Conservation (phyloP, 2,888 invertebrate species). For the Poecilus cupreus region DNA sequence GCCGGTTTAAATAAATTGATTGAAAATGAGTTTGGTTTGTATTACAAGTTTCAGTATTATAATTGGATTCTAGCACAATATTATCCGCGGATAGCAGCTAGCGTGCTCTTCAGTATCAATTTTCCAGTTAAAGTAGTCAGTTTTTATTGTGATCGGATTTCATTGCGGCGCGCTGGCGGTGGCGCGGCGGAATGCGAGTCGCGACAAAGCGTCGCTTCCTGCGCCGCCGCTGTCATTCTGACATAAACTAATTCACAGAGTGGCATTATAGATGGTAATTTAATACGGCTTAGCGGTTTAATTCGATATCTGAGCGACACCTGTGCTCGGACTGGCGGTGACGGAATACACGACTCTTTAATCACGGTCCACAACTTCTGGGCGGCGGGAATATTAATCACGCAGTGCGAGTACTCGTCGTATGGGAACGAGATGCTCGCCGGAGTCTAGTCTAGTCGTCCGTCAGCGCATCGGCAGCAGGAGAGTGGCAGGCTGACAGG, state of each 20-base stretch:
- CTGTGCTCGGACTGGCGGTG: conserved; percentile 55
- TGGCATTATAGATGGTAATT: conserved; percentile 64
- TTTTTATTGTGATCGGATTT: conserved; percentile 51
- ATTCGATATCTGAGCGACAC: conserved; percentile 64
- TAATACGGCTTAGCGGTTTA: conserved; percentile 64
- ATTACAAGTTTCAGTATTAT: background rate
- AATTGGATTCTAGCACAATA: background rate
- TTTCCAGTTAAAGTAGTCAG: conserved; percentile 45
- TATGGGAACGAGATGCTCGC: background rate
- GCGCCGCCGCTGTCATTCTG: conserved; percentile 46
- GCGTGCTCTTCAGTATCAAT: conserved; percentile 9
- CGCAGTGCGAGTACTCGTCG: background rate
- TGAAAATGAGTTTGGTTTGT: conserved; percentile 1
- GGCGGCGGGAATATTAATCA: conserved; percentile 53
- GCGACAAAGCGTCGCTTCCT: background rate
- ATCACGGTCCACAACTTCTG: conserved; percentile 55
- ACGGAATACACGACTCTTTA: conserved; percentile 54
- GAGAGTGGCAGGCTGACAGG: background rate
- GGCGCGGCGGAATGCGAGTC: background rate
- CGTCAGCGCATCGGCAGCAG: conserved; percentile 8
- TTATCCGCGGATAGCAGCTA: conserved; percentile 12
- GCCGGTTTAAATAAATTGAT: too few species aligned
- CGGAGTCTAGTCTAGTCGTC: conserved; percentile 1
- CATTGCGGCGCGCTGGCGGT: background rate
- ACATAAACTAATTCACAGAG: conserved; percentile 64